A percentile compares a stretch with the other conserved stretches of the same genome.
Evolutionary conservation across 2,888 invertebrate genomes (phyloP).

Genomic region (Diaperis boleti): DNA sequence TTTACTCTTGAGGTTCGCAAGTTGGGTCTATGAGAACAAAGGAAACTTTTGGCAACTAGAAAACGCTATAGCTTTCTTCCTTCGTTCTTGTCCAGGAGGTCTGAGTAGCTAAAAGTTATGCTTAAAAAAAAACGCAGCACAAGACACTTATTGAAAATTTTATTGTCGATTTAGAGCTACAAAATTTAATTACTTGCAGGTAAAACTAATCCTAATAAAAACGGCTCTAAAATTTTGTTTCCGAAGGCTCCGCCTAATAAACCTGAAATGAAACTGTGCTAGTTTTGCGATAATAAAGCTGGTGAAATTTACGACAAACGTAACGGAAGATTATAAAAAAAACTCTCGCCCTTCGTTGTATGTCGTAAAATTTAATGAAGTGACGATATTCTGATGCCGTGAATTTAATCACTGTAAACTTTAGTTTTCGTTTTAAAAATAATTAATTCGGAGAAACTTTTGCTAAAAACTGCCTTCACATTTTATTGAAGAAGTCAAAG

Average conservation of each 20-base stretch:
- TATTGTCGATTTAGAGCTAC: background rate
- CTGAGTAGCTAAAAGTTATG: too few relatives aligned
- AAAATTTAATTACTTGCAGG: background rate
- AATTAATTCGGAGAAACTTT: too few relatives aligned
- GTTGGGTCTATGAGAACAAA: too few relatives aligned
- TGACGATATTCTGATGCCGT: too few relatives aligned
- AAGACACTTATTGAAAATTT: background rate
- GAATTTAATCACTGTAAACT: too few relatives aligned
- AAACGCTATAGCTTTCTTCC: too few relatives aligned
- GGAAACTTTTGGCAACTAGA: too few relatives aligned
- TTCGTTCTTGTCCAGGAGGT: too few relatives aligned
- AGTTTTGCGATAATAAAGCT: background rate
- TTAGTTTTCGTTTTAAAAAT: too few relatives aligned
- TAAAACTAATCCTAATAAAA: background rate
- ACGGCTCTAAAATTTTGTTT: background rate
- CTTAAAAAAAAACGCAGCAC: too few relatives aligned
- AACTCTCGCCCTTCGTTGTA: background rate
- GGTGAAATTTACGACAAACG: background rate
- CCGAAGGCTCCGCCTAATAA: background rate
- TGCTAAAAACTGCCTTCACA: background rate
- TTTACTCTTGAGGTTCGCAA: too few relatives aligned
- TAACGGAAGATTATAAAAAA: background rate
- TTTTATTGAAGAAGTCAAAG: constrained; percentile 8
- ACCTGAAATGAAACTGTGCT: background rate
- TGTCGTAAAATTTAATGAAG: background rate